phyloP scores from a whole-genome alignment of 2,113 vertebrate genomes.

The Brachionichthys hirsutus region DNA sequence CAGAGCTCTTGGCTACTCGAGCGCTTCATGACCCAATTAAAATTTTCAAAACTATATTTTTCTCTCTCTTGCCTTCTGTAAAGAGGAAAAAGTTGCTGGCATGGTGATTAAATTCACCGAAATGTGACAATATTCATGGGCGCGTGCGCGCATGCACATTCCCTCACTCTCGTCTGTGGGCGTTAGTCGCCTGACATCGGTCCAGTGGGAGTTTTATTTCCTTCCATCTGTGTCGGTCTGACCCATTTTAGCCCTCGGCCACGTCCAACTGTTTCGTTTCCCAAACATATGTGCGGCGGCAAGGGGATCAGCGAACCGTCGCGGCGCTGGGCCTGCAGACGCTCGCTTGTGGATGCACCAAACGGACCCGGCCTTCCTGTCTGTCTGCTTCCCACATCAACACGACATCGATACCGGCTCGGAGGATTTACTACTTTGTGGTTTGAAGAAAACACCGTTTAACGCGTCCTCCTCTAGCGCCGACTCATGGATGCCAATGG shows the following conservation, averaged over 20 bases:
- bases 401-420: slow-evolving; percentile 58
- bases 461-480: slow-evolving; percentile 2
- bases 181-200: slow-evolving; percentile 75
- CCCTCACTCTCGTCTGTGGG: slow-evolving; percentile 47
- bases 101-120: slow-evolving; percentile 63
- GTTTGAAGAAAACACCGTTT: slow-evolving; percentile 25
- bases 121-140: slow-evolving; percentile 34
- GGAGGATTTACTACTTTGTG: slow-evolving; percentile 44
- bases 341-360: slow-evolving; percentile 70
- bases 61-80: slow-evolving; percentile 20
- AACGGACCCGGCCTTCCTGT: slow-evolving; percentile 58
- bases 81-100: slow-evolving; percentile 29
- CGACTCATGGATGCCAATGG: slow-evolving; percentile 7
- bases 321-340: slow-evolving; percentile 63
- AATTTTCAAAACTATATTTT: slow-evolving; percentile 18
- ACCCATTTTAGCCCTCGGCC: slow-evolving; percentile 84
- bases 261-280: slow-evolving; percentile 81
- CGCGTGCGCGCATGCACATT: slow-evolving; percentile 16
- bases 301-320: slow-evolving; percentile 75
- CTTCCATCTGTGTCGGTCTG: slow-evolving; percentile 82
- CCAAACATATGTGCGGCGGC: slow-evolving; percentile 81
- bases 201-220: slow-evolving; percentile 75
- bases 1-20: slow-evolving; percentile 15
- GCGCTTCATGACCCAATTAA: slow-evolving; percentile 45
- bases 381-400: slow-evolving; percentile 60